Conservation (phyloP, 2,113 vertebrate genomes). For the Larimichthys crocea region DNA sequence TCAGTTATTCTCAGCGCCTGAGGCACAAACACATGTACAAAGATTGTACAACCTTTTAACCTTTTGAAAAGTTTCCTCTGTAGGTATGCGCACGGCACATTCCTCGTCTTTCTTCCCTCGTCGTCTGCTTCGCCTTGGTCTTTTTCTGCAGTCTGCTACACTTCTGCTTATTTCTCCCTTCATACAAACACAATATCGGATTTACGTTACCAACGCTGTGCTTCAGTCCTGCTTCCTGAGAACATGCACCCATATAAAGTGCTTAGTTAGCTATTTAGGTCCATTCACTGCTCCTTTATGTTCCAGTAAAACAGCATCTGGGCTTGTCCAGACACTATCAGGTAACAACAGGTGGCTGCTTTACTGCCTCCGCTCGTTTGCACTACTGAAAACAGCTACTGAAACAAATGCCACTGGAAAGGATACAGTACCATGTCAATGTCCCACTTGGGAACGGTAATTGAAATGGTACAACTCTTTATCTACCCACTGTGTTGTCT, state of each 20-base stretch:
- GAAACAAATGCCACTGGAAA: slow-evolving; percentile 75
- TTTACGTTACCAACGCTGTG: slow-evolving; percentile 43
- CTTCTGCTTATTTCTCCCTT: slow-evolving; percentile 27
- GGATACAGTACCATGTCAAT: slow-evolving; percentile 56
- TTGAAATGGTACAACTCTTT: slow-evolving; percentile 60
- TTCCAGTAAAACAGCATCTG: slow-evolving; percentile 84
- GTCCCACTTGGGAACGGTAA: slow-evolving; percentile 67
- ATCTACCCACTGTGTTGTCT: slow-evolving; percentile 37
- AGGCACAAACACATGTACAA: slow-evolving; percentile 68
- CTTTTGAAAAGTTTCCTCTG: slow-evolving; percentile 82
- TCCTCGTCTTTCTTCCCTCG: slow-evolving; percentile 66
- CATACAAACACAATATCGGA: slow-evolving; percentile 29
- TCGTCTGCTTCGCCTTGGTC: slow-evolving; percentile 40
- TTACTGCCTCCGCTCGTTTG: slow-evolving; percentile 80
- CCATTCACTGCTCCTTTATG: slow-evolving; percentile 79
- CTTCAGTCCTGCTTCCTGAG: slow-evolving; percentile 64
- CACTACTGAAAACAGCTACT: slow-evolving; percentile 74
- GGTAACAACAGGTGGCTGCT: slow-evolving; percentile 84
- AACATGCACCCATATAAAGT: slow-evolving; percentile 75
- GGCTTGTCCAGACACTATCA: slow-evolving; percentile 82
- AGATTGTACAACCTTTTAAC: slow-evolving; percentile 80
- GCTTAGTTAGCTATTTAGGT: slow-evolving; percentile 81
- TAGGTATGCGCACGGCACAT: slow-evolving; percentile 72
- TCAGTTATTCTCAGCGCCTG: slow-evolving; percentile 58
- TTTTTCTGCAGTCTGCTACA: slow-evolving; percentile 43